Conservation (phyloP, 2,797 vertebrate species). For the Gadopsis bispinosus region DNA sequence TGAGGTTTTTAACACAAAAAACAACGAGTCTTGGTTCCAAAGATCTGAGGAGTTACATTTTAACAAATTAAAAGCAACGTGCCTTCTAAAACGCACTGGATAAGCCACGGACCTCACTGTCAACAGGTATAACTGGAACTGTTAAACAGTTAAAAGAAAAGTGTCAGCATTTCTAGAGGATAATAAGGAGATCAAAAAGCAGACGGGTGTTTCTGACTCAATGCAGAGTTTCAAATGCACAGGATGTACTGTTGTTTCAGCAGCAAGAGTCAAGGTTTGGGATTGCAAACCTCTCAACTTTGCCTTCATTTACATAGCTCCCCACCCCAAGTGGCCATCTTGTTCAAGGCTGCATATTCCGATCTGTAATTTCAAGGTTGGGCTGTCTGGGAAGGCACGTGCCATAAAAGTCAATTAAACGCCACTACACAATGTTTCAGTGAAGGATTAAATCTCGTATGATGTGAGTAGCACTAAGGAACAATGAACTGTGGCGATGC, state of each 20-base stretch:
- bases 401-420: constrained; percentile 63
- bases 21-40: neutral
- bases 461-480: constrained; percentile 49
- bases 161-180: neutral
- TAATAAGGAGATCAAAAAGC: neutral
- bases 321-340: constrained; percentile 34
- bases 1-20: neutral
- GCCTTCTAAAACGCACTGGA: neutral
- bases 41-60: neutral
- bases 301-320: constrained; percentile 50
- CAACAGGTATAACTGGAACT: neutral
- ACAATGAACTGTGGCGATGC: constrained; percentile 29
- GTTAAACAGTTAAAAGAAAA: neutral
- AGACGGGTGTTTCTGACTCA: neutral
- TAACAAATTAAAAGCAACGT: neutral
- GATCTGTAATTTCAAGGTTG: constrained; percentile 64
- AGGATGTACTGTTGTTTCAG: constrained; percentile 21
- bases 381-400: constrained; percentile 46
- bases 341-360: constrained; percentile 57
- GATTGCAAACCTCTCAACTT: constrained; percentile 30
- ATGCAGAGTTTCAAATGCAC: constrained; percentile 27
- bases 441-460: constrained; percentile 61
- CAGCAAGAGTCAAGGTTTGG: constrained; percentile 45
- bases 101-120: neutral
- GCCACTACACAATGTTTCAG: constrained; percentile 48